These are phyloP conservation scores for Galeruca laticollis DNA, from an alignment of 2,888 invertebrate species.

Conservation along the genomic window DNA sequence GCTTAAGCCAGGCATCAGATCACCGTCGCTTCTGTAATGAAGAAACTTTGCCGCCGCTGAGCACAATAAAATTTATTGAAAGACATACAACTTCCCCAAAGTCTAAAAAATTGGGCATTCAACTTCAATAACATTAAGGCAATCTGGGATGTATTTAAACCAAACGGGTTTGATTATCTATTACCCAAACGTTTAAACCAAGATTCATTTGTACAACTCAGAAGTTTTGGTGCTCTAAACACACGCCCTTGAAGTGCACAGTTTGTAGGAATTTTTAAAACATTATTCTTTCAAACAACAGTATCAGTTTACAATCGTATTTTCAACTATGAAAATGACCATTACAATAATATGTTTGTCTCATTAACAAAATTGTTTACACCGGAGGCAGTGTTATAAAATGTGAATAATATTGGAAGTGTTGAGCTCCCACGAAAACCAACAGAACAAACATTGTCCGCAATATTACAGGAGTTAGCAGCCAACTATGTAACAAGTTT, in stretches of 20 bases:
- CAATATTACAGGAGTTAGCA: not conserved
- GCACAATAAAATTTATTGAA: too few species aligned
- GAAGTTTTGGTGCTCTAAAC: constrained; percentile 14
- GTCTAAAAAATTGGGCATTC: too few species aligned
- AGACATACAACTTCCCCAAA: too few species aligned
- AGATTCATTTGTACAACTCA: constrained; percentile 11
- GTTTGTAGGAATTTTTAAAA: constrained; percentile 25
- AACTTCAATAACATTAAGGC: too few species aligned
- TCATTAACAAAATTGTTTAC: constrained; percentile 12
- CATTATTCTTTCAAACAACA: constrained; percentile 16
- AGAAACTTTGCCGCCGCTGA: too few species aligned
- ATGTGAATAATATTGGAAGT: too few species aligned
- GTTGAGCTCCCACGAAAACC: not conserved
- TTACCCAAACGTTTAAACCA: constrained; percentile 4
- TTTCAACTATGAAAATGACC: constrained; percentile 28
- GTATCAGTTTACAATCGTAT: constrained; percentile 17
- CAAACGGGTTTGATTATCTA: too few species aligned
- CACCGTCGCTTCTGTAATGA: too few species aligned
- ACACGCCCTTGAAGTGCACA: constrained; percentile 23
- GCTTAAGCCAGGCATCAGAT: too few species aligned
- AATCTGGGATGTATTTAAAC: too few species aligned
- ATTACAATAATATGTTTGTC: constrained; percentile 17
- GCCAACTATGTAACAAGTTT: not conserved
- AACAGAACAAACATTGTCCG: too few species aligned
- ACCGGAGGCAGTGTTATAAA: too few species aligned